Conservation (phyloP, 2,113 vertebrate species). For the Etia nguti region DNA sequence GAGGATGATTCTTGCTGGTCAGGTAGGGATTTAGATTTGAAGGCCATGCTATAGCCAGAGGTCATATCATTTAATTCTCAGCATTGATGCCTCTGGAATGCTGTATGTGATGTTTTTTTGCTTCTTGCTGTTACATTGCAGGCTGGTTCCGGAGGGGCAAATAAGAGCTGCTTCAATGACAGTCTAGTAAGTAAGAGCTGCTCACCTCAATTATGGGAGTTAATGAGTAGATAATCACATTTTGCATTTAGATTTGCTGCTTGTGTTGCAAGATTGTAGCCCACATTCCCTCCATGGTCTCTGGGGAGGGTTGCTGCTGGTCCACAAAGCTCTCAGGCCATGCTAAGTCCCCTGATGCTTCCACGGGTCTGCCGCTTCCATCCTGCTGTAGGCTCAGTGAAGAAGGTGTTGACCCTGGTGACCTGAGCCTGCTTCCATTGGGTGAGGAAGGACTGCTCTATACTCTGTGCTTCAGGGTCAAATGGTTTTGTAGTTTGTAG, state of each 20-base stretch:
- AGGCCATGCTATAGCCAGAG: slow-evolving; percentile 59
- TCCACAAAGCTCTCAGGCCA: slow-evolving; percentile 43
- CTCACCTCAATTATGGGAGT: slow-evolving; percentile 48
- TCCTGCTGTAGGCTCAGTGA: slow-evolving; percentile 51
- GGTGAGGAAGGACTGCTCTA: slow-evolving; percentile 35
- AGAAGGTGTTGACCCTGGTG: slow-evolving; percentile 64
- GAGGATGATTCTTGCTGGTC: slow-evolving; percentile 44
- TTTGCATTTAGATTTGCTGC: slow-evolving; percentile 28
- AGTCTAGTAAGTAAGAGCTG: not conserved
- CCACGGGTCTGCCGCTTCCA: slow-evolving; percentile 25
- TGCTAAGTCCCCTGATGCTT: slow-evolving; percentile 34
- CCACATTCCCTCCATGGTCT: not conserved
- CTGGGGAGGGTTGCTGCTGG: slow-evolving; percentile 22
- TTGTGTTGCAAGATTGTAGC: not conserved
- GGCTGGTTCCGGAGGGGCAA: slow-evolving; percentile 8
- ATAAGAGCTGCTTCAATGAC: not conserved
- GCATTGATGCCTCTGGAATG: slow-evolving; percentile 34
- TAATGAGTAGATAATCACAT: slow-evolving; percentile 48
- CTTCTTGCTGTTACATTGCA: not conserved
- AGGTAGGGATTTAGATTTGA: slow-evolving; percentile 63
- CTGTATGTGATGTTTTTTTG: slow-evolving; percentile 6
- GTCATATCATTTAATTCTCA: slow-evolving; percentile 68
- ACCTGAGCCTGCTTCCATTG: slow-evolving; percentile 51
- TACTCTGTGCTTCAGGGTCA: slow-evolving; percentile 63
- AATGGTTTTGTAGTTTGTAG: slow-evolving; percentile 64